A percentile compares a stretch with the other conserved stretches of the same genome.
These are phyloP conservation scores for Pseudomyrmex sp. DNA, from an alignment of 1,140 invertebrate species.

Conservation along the genomic window DNA sequence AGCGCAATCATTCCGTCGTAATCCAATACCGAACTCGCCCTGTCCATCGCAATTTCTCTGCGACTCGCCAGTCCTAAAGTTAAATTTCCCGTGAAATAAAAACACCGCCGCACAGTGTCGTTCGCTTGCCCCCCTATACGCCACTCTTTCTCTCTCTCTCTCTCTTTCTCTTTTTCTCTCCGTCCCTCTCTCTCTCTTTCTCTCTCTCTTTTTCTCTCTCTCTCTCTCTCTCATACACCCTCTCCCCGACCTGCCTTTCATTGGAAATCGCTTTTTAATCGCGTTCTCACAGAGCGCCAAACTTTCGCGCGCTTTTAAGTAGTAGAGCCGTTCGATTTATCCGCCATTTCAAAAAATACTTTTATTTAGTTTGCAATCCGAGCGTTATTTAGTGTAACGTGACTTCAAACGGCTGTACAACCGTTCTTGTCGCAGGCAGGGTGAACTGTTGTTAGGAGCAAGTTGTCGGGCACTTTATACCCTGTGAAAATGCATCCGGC, in stretches of 20 bases:
- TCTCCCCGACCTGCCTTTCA: conserved; percentile 31
- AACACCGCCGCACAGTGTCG: conserved; percentile 55
- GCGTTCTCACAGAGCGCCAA: conserved; percentile 51
- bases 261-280: conserved; percentile 62
- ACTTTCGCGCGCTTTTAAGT: conserved; percentile 60
- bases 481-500: conserved; percentile 51
- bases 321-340: conserved; percentile 53
- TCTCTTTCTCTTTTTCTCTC: not conserved
- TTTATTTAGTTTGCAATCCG: conserved; percentile 54
- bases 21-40: conserved; percentile 70
- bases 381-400: conserved; percentile 59
- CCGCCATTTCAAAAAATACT: conserved; percentile 40
- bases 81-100: conserved; percentile 69
- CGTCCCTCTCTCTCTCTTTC: too few species aligned
- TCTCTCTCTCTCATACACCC: not conserved
- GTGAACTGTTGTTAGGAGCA: conserved; percentile 22
- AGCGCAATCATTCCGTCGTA: conserved; percentile 73
- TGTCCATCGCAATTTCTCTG: conserved; percentile 34
- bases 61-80: conserved; percentile 48
- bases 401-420: conserved; percentile 57
- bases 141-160: not conserved
- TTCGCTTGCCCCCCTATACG: not conserved
- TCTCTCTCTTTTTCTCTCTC: not conserved
- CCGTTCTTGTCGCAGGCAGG: conserved; percentile 47
- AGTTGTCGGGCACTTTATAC: conserved; percentile 48